Conservation (phyloP, 1,140 invertebrate genomes). For the Copidosoma floridanum region DNA sequence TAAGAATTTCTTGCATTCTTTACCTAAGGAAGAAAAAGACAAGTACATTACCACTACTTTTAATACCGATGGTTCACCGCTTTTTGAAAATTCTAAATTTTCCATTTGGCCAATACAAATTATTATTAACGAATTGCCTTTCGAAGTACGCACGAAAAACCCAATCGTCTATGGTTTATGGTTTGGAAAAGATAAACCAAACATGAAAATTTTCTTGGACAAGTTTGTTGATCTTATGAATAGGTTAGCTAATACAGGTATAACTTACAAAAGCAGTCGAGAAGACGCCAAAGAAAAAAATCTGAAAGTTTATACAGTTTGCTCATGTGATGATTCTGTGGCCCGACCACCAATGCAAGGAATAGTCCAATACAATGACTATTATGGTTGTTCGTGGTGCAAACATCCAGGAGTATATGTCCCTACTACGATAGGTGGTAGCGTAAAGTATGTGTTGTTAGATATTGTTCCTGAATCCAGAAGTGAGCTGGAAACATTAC, state of each 20-base stretch:
- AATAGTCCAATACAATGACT: slow-evolving; percentile 24
- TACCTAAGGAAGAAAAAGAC: slow-evolving; percentile 9
- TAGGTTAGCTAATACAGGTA: not conserved
- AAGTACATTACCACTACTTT: slow-evolving; percentile 7
- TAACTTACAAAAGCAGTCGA: slow-evolving; percentile 5
- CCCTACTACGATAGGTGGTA: not conserved
- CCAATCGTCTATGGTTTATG: slow-evolving; percentile 12
- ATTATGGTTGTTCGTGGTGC: slow-evolving; percentile 21
- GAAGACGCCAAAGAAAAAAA: not conserved
- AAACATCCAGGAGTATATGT: slow-evolving; percentile 5
- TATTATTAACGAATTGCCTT: slow-evolving; percentile 27
- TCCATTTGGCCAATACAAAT: slow-evolving; percentile 23
- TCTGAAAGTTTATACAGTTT: not conserved
- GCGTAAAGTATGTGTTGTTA: slow-evolving; percentile 19
- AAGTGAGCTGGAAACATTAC: not conserved
- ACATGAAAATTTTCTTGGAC: slow-evolving; percentile 22
- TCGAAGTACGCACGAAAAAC: slow-evolving; percentile 8
- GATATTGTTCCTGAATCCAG: not conserved
- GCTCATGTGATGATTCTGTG: not conserved
- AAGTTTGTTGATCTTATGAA: slow-evolving; percentile 17
- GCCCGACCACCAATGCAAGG: slow-evolving; percentile 19
- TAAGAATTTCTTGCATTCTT: not conserved
- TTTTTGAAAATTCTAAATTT: slow-evolving; percentile 14
- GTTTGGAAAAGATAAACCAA: slow-evolving; percentile 2
- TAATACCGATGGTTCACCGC: slow-evolving; percentile 19